A percentile compares a stretch with the other conserved stretches of the same genome.
phyloP scores from a whole-genome alignment of 1,140 invertebrate genomes.

The Vollenhovia emeryi region DNA sequence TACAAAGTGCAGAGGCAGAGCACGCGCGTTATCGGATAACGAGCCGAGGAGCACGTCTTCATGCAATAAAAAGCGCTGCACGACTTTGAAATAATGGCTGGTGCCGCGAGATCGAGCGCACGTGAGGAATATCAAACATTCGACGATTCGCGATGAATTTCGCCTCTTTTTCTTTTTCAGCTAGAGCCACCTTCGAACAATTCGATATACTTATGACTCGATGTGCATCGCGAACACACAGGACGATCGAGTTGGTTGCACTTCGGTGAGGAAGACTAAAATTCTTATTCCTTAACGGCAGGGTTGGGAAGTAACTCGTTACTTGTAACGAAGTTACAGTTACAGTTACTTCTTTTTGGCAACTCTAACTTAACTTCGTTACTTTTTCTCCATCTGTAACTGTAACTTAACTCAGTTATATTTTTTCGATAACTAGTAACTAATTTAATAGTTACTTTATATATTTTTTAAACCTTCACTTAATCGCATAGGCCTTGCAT shows the following conservation, averaged over 20 bases:
- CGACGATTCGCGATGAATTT: constrained; percentile 13
- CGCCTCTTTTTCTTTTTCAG: neutral
- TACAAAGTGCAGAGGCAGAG: neutral
- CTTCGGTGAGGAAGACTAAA: neutral
- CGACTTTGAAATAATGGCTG: constrained; percentile 34
- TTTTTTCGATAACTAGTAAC: too few species aligned
- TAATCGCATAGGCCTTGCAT: too few species aligned
- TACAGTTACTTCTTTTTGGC: too few species aligned
- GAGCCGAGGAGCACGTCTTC: constrained; percentile 32
- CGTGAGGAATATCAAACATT: constrained; percentile 26
- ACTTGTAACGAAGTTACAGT: too few species aligned
- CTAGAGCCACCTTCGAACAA: neutral
- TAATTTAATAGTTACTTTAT: too few species aligned
- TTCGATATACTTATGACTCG: neutral
- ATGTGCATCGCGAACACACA: neutral
- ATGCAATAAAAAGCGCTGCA: constrained; percentile 22
- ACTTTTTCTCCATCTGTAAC: too few species aligned
- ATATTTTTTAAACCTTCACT: too few species aligned
- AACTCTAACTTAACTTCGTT: too few species aligned
- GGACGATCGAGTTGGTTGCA: neutral
- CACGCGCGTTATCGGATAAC: constrained; percentile 21
- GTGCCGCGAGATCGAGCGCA: constrained; percentile 30
- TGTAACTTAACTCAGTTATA: too few species aligned
- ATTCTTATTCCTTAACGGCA: constrained; percentile 18
- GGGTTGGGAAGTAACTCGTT: too few species aligned